phyloP scores from a whole-genome alignment of 2,888 invertebrate species.

The Drosophila ustulata region DNA sequence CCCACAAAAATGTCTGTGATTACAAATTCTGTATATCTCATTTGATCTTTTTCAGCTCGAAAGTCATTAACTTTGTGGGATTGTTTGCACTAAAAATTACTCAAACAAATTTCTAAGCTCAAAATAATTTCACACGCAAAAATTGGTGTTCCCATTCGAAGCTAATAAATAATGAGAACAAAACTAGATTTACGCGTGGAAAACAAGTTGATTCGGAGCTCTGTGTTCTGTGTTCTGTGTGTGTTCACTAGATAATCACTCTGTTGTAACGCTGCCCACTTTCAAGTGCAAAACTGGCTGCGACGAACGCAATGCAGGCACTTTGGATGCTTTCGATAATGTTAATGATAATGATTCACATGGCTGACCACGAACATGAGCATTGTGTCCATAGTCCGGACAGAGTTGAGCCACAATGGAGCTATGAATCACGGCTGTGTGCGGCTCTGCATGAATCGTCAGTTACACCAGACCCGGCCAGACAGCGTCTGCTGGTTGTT shows the following conservation, averaged over 20 bases:
- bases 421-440: conserved; percentile 26
- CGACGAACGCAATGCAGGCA: neutral
- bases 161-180: neutral
- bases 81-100: neutral
- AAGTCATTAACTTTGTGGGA: neutral
- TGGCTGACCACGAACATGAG: conserved; percentile 19
- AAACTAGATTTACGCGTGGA: neutral
- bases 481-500: neutral
- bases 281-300: neutral
- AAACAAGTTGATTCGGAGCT: neutral
- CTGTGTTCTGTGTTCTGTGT: neutral
- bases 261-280: conserved; percentile 3
- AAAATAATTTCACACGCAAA: neutral
- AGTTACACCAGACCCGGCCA: neutral
- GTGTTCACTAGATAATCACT: neutral
- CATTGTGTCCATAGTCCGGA: conserved; percentile 5
- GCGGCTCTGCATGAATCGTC: neutral
- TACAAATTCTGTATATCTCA: neutral
- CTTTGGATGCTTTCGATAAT: conserved; percentile 12
- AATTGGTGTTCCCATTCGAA: neutral
- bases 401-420: conserved; percentile 15
- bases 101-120: no score
- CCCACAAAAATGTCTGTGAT: neutral
- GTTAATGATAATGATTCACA: conserved; percentile 28
- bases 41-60: no score